phyloP scores from a whole-genome alignment of 2,888 invertebrate species.

The Drosophila tanythrix region DNA sequence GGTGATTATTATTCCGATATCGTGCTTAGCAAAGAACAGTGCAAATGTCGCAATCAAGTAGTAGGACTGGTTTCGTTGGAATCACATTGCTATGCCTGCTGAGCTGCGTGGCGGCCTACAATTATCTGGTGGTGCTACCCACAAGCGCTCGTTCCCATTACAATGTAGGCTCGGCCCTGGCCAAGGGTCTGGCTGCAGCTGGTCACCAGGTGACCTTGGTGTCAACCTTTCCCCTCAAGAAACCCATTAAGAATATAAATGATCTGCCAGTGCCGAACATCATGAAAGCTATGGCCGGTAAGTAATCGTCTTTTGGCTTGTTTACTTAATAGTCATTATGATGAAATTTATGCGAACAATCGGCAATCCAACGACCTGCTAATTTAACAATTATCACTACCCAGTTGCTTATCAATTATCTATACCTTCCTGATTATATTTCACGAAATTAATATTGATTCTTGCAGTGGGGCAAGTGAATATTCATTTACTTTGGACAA shows the following conservation, averaged over 20 bases:
- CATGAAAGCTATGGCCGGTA: constrained; percentile 56
- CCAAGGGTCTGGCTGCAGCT: constrained; percentile 81
- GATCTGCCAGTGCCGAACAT: constrained; percentile 56
- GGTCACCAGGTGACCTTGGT: constrained; percentile 84
- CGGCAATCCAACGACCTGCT: not conserved
- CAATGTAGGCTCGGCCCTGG: constrained; percentile 81
- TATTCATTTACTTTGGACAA: not conserved
- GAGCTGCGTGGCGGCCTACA: constrained; percentile 63
- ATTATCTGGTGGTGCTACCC: constrained; percentile 70
- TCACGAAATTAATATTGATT: not conserved
- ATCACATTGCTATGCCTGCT: constrained; percentile 51
- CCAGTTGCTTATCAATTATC: not conserved
- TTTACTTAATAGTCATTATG: not conserved
- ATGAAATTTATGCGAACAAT: not conserved
- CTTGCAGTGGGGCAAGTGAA: too few relatives aligned
- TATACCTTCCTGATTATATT: not conserved
- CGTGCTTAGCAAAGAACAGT: constrained; percentile 1
- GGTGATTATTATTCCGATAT: not conserved
- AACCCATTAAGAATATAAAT: constrained; percentile 77
- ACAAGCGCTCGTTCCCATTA: constrained; percentile 76
- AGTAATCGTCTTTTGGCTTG: not conserved
- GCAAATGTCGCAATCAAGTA: constrained; percentile 37
- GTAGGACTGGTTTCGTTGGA: constrained; percentile 47
- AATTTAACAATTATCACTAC: not conserved
- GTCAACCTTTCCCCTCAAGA: constrained; percentile 77